A percentile compares a stretch with the other conserved stretches of the same genome.
Evolutionary conservation across 2,797 vertebrate species (phyloP).

Genomic region (Poeciliopsis paucimaculata): DNA sequence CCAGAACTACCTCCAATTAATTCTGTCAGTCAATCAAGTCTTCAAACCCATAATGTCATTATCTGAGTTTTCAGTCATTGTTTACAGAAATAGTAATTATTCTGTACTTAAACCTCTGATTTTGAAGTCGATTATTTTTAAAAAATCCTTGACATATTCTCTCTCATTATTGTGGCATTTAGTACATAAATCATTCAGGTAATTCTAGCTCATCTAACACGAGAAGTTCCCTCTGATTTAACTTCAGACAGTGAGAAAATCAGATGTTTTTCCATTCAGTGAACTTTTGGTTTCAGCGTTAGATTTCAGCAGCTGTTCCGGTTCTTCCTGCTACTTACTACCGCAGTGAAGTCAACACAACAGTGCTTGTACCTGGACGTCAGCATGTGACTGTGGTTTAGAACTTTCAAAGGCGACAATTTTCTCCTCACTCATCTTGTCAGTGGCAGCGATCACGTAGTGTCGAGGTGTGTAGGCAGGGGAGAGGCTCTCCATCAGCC

Average conservation of each 20-base stretch:
- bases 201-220: no score
- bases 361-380: constrained; percentile 72
- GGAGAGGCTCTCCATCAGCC: constrained; percentile 85
- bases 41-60: background rate
- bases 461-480: constrained; percentile 85
- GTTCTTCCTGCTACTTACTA: background rate
- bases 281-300: no score
- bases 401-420: constrained; percentile 85
- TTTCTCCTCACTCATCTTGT: constrained; percentile 92
- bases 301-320: background rate
- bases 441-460: constrained; percentile 91
- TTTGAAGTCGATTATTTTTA: background rate
- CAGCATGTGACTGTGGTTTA: constrained; percentile 40
- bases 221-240: no score
- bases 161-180: background rate
- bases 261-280: no score
- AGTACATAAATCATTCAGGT: no score
- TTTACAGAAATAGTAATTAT: background rate
- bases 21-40: background rate
- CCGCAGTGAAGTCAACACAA: background rate
- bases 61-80: background rate
- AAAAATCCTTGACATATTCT: background rate
- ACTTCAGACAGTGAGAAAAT: no score
- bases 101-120: background rate
- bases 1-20: no score